These are phyloP conservation scores for Volucella bombylans DNA, from an alignment of 2,888 invertebrate species.

Conservation along the genomic window DNA sequence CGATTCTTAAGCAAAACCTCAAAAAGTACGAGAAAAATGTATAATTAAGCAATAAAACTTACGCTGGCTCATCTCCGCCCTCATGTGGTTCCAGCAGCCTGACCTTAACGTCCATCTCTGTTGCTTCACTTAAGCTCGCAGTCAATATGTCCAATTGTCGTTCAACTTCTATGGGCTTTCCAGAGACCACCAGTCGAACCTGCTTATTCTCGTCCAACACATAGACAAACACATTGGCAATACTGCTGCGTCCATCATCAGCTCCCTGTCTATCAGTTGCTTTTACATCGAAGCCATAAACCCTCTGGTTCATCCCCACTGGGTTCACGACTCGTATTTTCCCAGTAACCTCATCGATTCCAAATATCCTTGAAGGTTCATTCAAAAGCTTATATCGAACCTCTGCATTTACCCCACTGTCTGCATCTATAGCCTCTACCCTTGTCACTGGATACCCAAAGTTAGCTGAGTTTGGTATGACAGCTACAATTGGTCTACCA, in stretches of 20 bases:
- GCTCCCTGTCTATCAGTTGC: constrained; percentile 92
- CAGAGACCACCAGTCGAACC: constrained; percentile 89
- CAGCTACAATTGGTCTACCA: constrained; percentile 91
- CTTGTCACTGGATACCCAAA: constrained; percentile 92
- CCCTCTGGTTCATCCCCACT: constrained; percentile 88
- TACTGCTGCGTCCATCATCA: constrained; percentile 91
- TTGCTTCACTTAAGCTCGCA: constrained; percentile 87
- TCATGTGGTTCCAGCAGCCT: constrained; percentile 89
- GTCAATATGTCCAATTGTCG: constrained; percentile 88
- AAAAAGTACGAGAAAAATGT: constrained; percentile 16
- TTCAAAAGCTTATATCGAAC: constrained; percentile 91
- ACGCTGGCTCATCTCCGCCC: constrained; percentile 83
- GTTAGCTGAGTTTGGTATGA: constrained; percentile 90
- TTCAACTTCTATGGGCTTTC: constrained; percentile 90
- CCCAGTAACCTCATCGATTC: constrained; percentile 90
- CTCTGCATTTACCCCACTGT: constrained; percentile 89
- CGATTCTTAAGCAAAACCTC: background rate
- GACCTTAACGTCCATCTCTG: constrained; percentile 90
- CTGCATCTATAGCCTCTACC: constrained; percentile 89
- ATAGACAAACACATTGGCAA: constrained; percentile 93
- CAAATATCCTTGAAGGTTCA: constrained; percentile 89
- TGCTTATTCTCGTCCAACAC: constrained; percentile 91
- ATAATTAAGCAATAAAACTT: constrained; percentile 74
- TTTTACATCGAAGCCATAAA: constrained; percentile 93
- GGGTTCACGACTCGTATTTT: constrained; percentile 89